These are phyloP conservation scores for Cricetomys ansorgei DNA, from an alignment of 2,113 vertebrate genomes.

Conservation along the genomic window DNA sequence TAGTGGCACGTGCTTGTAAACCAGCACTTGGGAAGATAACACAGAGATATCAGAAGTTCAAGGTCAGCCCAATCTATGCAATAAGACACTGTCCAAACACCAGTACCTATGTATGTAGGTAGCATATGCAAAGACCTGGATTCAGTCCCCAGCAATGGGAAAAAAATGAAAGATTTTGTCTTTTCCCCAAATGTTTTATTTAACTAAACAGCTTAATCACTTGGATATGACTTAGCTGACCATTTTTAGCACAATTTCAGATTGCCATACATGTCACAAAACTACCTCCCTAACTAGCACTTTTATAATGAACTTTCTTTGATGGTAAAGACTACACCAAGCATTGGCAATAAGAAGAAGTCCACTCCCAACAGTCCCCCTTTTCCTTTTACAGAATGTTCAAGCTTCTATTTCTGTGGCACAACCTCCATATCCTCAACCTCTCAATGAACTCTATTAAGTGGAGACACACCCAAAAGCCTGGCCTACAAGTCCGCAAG, in stretches of 20 bases:
- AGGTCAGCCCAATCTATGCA: not conserved
- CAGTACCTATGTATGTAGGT: not conserved
- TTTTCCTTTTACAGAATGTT: slow-evolving; percentile 16
- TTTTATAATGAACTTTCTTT: not conserved
- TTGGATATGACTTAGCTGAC: not conserved
- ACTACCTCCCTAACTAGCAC: not conserved
- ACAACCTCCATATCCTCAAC: slow-evolving; percentile 40
- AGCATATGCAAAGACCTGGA: not conserved
- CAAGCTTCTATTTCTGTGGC: not conserved
- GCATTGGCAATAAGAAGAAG: slow-evolving; percentile 35
- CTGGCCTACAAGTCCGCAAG: not conserved
- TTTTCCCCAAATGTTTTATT: slow-evolving; percentile 22
- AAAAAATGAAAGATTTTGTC: not conserved
- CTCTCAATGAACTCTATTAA: slow-evolving; percentile 42
- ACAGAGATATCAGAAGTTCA: not conserved
- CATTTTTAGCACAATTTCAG: slow-evolving; percentile 36
- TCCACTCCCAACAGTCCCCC: not conserved
- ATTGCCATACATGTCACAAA: slow-evolving; percentile 36
- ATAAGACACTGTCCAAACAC: not conserved
- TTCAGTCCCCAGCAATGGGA: not conserved
- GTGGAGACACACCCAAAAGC: slow-evolving; percentile 17
- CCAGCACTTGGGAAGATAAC: not conserved
- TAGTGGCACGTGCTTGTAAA: not conserved
- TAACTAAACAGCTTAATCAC: slow-evolving; percentile 6
- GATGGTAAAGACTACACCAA: not conserved